Evolutionary conservation across 30 jellyfish, hydroid and myxozoan genomes (phyloP).

Genomic region (Clytia hemisphaerica): DNA sequence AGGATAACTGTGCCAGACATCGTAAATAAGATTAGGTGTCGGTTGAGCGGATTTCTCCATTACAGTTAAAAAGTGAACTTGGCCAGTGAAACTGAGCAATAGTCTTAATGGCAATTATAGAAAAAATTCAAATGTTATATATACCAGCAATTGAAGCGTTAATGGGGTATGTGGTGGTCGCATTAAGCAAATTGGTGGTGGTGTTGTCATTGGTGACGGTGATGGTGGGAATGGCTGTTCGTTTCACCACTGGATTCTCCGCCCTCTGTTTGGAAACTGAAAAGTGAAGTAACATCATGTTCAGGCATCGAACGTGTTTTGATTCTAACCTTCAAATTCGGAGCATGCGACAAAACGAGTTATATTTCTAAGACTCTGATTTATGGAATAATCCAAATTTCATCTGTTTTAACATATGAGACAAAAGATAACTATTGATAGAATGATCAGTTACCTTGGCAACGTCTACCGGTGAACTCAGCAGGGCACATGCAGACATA

Average conservation of each 20-base stretch:
- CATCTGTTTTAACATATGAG: not conserved
- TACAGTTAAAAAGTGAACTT: too few relatives aligned
- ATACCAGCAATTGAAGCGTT: too few relatives aligned
- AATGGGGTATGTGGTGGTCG: too few relatives aligned
- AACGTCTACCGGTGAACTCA: constrained; percentile 83
- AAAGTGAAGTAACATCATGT: not conserved
- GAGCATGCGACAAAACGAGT: too few relatives aligned
- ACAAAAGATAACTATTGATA: not conserved
- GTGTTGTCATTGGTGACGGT: constrained; percentile 1
- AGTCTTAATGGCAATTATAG: too few relatives aligned
- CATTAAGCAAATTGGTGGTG: too few relatives aligned
- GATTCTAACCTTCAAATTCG: too few relatives aligned
- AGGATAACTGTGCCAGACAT: too few relatives aligned
- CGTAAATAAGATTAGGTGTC: too few relatives aligned
- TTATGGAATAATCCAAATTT: not conserved
- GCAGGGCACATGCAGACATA: constrained; percentile 65
- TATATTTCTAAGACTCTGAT: not conserved
- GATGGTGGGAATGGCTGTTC: constrained; percentile 56
- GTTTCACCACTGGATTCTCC: constrained; percentile 70
- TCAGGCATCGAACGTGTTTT: not conserved
- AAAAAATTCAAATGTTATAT: too few relatives aligned
- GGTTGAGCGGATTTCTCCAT: too few relatives aligned
- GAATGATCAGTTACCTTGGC: constrained; percentile 80
- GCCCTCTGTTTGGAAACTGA: constrained; percentile 86
- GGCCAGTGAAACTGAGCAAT: too few relatives aligned